Conservation (phyloP, 2,888 invertebrate species). For the Cecidostiba fungosa region DNA sequence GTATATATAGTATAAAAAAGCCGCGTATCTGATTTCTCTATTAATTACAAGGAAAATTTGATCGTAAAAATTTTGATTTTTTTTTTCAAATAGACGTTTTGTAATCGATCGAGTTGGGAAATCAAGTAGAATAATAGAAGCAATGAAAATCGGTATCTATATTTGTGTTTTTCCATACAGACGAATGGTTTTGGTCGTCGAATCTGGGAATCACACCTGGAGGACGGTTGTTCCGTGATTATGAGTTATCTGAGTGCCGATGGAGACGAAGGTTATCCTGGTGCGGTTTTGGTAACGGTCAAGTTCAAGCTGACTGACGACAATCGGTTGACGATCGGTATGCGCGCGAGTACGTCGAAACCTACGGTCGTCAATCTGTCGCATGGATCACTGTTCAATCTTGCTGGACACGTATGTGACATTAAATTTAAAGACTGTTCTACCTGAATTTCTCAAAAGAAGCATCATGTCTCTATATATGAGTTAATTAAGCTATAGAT, state of each 20-base stretch:
- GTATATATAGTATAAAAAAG: not conserved
- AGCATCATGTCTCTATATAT: too few species aligned
- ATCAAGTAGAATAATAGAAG: too few species aligned
- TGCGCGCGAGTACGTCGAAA: conserved; percentile 81
- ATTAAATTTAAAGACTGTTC: not conserved
- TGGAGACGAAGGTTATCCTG: conserved; percentile 85
- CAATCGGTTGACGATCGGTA: conserved; percentile 81
- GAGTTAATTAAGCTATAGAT: too few species aligned
- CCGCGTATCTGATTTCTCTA: not conserved
- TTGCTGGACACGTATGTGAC: conserved; percentile 82
- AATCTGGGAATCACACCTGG: conserved; percentile 81
- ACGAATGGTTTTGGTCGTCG: conserved; percentile 72
- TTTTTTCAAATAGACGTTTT: too few species aligned
- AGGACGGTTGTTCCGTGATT: conserved; percentile 75
- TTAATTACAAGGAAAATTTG: too few species aligned
- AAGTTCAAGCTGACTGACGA: conserved; percentile 81
- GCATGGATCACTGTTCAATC: conserved; percentile 84
- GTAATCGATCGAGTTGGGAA: too few species aligned
- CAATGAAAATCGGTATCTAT: not conserved
- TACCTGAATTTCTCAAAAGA: too few species aligned
- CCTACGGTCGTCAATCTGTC: conserved; percentile 84
- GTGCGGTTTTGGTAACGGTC: conserved; percentile 81
- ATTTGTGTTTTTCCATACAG: conserved; percentile 60
- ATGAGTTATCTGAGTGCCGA: conserved; percentile 82
- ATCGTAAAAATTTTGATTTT: too few species aligned